Conservation (phyloP, 2,888 invertebrate species). For the Oligia fasciuncula region DNA sequence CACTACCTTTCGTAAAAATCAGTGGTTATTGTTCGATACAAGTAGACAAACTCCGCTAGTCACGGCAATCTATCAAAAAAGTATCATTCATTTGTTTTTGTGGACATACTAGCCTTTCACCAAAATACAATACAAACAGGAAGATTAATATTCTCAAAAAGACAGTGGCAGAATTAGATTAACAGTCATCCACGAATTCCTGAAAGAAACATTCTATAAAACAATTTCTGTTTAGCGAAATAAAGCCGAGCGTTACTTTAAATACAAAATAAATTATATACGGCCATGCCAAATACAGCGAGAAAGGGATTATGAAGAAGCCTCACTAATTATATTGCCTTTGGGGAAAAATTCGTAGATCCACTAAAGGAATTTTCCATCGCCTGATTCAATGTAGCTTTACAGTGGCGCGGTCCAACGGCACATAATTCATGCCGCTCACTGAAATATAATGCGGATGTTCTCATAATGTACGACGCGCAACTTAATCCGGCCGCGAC, state of each 20-base stretch:
- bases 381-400: constrained; percentile 82
- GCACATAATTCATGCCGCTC: constrained; percentile 85
- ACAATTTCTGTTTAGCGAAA: constrained; percentile 5
- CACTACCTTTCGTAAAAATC: neutral
- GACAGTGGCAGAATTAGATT: neutral
- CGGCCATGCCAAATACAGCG: constrained; percentile 37
- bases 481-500: constrained; percentile 84
- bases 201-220: constrained; percentile 16
- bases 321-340: constrained; percentile 57
- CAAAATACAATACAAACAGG: constrained; percentile 5
- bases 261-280: constrained; percentile 35
- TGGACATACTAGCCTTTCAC: neutral
- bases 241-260: constrained; percentile 8
- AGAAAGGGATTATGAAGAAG: constrained; percentile 53
- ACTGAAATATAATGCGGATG: constrained; percentile 88
- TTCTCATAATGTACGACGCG: constrained; percentile 87
- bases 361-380: constrained; percentile 75
- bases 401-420: constrained; percentile 78
- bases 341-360: constrained; percentile 62
- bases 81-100: constrained; percentile 8
- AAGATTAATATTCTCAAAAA: neutral
- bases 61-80: constrained; percentile 31
- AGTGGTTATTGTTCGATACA: neutral
- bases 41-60: neutral
- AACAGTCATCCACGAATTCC: neutral